A percentile compares a stretch with the other conserved stretches of the same genome.
These are phyloP conservation scores for Tenthredo notha DNA, from an alignment of 2,888 invertebrate genomes.

Conservation along the genomic window DNA sequence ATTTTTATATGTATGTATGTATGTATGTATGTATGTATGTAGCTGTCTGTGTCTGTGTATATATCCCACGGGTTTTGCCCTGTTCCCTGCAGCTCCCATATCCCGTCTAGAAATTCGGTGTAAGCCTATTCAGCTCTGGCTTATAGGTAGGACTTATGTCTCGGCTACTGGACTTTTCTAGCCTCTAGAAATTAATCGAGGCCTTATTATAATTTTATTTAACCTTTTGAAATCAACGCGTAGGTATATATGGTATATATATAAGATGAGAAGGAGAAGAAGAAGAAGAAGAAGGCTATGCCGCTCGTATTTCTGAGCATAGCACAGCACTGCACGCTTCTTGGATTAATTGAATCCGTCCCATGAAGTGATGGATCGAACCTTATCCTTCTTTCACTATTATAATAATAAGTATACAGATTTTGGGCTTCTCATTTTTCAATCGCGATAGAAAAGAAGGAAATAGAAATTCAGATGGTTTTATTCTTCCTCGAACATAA, in stretches of 20 bases:
- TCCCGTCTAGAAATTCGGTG: constrained; percentile 50
- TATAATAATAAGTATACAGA: no score
- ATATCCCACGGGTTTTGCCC: constrained; percentile 51
- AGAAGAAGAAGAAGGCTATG: neutral
- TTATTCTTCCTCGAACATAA: neutral
- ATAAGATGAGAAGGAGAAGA: neutral
- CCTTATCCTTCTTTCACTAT: constrained; percentile 5
- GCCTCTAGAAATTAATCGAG: constrained; percentile 73
- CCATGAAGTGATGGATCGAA: constrained; percentile 51
- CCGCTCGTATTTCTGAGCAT: constrained; percentile 38
- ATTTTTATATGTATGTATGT: neutral
- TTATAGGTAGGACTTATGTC: constrained; percentile 63
- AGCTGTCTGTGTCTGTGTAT: neutral
- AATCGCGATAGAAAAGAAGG: neutral
- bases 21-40: neutral
- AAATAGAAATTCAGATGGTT: neutral
- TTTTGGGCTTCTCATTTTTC: neutral
- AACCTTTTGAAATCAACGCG: constrained; percentile 63
- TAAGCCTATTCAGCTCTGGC: constrained; percentile 73
- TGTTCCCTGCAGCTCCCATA: constrained; percentile 32
- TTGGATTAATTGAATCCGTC: constrained; percentile 51
- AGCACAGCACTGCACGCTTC: constrained; percentile 32
- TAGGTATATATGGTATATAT: constrained; percentile 45
- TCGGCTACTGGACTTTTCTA: constrained; percentile 71
- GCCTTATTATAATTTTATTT: constrained; percentile 76